A percentile compares a stretch with the other conserved stretches of the same genome.
Conservation (phyloP, 2,113 vertebrate species). For the Larimichthys polyactis region DNA sequence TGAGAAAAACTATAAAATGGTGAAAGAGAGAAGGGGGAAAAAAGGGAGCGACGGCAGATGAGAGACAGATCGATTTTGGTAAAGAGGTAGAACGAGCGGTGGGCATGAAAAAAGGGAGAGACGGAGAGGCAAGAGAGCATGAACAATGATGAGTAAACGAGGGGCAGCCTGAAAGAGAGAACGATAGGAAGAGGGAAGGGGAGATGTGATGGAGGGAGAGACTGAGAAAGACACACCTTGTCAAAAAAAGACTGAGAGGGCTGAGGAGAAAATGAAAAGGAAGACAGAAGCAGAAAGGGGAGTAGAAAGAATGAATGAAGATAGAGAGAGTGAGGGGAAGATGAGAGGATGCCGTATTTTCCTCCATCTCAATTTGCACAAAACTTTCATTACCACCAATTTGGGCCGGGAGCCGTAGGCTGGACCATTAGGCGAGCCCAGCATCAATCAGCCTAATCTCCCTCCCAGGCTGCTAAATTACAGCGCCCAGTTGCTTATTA, state of each 20-base stretch:
- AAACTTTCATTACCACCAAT: constrained; percentile 88
- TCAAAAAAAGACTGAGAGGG: constrained; percentile 56
- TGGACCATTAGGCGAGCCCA: constrained; percentile 82
- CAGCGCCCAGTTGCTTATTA: constrained; percentile 82
- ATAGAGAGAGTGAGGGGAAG: constrained; percentile 56
- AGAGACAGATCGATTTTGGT: constrained; percentile 60
- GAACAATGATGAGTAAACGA: constrained; percentile 41
- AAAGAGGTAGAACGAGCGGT: constrained; percentile 46
- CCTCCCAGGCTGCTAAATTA: constrained; percentile 83
- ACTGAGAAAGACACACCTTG: constrained; percentile 45
- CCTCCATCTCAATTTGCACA: constrained; percentile 85
- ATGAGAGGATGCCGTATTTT: constrained; percentile 70
- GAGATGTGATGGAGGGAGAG: constrained; percentile 20
- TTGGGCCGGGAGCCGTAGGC: constrained; percentile 80
- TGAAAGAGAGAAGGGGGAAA: constrained; percentile 2
- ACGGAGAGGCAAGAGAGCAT: constrained; percentile 35
- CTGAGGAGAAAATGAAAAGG: constrained; percentile 44
- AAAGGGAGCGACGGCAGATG: constrained; percentile 25
- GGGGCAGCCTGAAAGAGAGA: constrained; percentile 35
- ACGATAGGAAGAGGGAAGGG: constrained; percentile 37
- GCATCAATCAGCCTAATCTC: constrained; percentile 87
- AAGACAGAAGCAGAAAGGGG: constrained; percentile 38
- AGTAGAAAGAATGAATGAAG: constrained; percentile 61
- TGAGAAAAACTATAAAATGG: constrained; percentile 41
- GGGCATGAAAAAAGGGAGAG: constrained; percentile 36